Evolutionary conservation across 2,797 vertebrate species (phyloP), one percentile per base, ranked within the genome.

Genomic region (Loris lydekkerianus): DNA sequence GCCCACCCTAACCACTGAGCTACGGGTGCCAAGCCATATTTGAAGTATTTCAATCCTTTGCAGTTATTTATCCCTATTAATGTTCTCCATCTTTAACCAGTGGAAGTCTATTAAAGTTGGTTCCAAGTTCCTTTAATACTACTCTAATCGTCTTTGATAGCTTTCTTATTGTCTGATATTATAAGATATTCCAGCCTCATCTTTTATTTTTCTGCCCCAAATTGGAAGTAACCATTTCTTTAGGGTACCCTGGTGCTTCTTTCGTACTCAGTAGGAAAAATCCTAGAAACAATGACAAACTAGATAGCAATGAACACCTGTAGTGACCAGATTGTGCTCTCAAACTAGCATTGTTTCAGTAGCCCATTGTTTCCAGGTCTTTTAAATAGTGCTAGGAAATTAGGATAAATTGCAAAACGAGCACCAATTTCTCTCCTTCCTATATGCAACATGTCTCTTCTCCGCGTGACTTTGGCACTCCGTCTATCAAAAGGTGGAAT

Each of bases 131-230:
- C 27, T 94, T 49, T 67, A 72, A 73, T 58, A 78, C 37, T 73
- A 65, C 7, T 25, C 23, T 34, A 20, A 13, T n/a, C 53, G 40
- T 29, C 65, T 58, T 43, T 72, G 46, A 7, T 63, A 92, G 70
- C 27, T 80, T 88, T 88, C 11, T 75, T 75, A 2, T 21, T 70
- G 27, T 77, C 49, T 70, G 40, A 8, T 77, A 61, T 77, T 77
- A 61, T 77, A 88, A 88, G 4, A 29, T 70, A 92, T 83, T 70
- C 27, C 56, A 83, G 70, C n/a, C 27, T 83, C 6, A 40, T 53
- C 49, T 88, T 92, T 69, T 88, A 83, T 95, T 92, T 69, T 63
- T 25, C n/a, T 87, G 49, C 56, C 56, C 69, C 46, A 92, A 46
- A 81, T 20, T 83, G 49, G 49, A 86, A 73, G 23, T 76, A 91